Evolutionary conservation across 1,140 invertebrate species (phyloP), one percentile per base, ranked within the genome.

Genomic region (Wiebesia pumilae): DNA sequence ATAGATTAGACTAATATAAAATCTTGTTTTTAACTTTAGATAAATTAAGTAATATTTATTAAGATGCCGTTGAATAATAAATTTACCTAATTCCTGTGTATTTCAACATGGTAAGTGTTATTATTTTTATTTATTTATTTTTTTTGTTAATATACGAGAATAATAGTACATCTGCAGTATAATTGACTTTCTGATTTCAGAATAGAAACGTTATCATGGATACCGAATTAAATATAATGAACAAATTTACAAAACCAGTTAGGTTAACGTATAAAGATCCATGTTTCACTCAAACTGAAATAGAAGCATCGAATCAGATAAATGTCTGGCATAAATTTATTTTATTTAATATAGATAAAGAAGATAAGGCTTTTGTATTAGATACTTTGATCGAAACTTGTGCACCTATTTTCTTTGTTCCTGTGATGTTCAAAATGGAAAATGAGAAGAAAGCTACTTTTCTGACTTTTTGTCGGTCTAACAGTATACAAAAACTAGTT

Each of bases 251-350:
- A 86, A 91, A 93, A 30, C 93, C 93, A 0, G 24, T 92, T 6
- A 85, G 93, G 62, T 86, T 94, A 27, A 90, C 91, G 0, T 85
- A 92, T 75, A 10, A 79, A 7, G 92, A 93, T 71, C 92, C 92
- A 19, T 88, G 88, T 3, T 91, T 93, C 30, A 89, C 89, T 1
- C 83, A 65, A 21, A 85, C 90, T 43, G 92, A 93, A 77, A 83
- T 90, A 14, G 38, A 85, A 6, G 81, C 94, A 27, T 91, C 92
- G 10, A 87, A 90, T 16, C 87, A 92, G 24, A 90, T 91, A 71
- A 91, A 93, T 83, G 83, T 93, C 0, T 93, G 92, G 91, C 93
- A 94, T 47, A 94, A 94, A 88, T 94, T 93, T 35, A 92, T 94
- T 73, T 40, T 94, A 30, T 93, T 90, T n/a, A 85, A 91, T 27